These are phyloP conservation scores for Petrocephalus microphthalmus DNA, from an alignment of 2,113 vertebrate species.

Conservation along the genomic window DNA sequence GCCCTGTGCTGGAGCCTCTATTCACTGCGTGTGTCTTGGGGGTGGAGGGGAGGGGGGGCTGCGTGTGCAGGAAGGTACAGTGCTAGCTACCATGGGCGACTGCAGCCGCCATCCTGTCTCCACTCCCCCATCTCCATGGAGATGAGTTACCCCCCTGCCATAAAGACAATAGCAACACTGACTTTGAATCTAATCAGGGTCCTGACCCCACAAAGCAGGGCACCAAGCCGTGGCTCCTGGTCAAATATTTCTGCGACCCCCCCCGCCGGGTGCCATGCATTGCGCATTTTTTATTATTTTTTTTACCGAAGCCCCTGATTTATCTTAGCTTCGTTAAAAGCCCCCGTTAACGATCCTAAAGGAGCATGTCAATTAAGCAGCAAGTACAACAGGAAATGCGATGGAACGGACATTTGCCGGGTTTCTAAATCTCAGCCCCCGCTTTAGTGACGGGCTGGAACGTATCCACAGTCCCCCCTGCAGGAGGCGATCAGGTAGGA, in stretches of 20 bases:
- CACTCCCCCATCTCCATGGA: slow-evolving; percentile 83
- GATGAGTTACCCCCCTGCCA: slow-evolving; percentile 85
- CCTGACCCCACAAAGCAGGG: slow-evolving; percentile 73
- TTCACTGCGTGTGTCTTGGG: neutral
- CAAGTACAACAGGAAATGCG: neutral
- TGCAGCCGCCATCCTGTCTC: slow-evolving; percentile 90
- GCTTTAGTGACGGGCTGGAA: neutral
- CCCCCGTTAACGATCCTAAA: neutral
- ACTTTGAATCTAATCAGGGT: slow-evolving; percentile 99
- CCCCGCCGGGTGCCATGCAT: neutral
- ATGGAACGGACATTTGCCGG: neutral
- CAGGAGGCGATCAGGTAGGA: slow-evolving; percentile 2
- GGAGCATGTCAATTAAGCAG: neutral
- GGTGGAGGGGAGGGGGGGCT: neutral
- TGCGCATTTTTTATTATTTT: neutral
- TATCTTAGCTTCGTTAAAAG: slow-evolving; percentile 19
- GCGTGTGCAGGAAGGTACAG: slow-evolving; percentile 59
- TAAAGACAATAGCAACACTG: slow-evolving; percentile 86
- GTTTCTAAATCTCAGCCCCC: neutral
- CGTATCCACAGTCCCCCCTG: neutral
- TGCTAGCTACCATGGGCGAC: slow-evolving; percentile 69
- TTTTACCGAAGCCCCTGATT: slow-evolving; percentile 11
- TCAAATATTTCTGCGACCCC: slow-evolving; percentile 57
- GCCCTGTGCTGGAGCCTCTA: neutral
- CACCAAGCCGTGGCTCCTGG: slow-evolving; percentile 72